These are phyloP conservation scores for Microcebus griseorufus DNA, from an alignment of 2,113 vertebrate genomes.

Conservation along the genomic window DNA sequence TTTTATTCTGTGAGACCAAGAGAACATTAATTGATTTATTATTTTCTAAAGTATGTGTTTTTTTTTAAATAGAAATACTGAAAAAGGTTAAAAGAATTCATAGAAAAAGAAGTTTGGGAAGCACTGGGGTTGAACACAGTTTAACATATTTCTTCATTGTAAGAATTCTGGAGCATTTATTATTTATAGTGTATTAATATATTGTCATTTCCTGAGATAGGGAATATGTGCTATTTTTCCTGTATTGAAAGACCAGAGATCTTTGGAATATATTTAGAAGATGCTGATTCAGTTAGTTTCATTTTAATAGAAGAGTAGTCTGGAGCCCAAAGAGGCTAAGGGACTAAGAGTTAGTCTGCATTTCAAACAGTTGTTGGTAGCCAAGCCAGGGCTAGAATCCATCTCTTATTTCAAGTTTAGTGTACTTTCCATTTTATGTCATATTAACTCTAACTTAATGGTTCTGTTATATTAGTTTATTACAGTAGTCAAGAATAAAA, in stretches of 20 bases:
- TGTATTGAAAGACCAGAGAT: background rate
- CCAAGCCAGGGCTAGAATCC: background rate
- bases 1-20: background rate
- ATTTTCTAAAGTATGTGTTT: background rate
- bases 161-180: background rate
- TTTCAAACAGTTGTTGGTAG: background rate
- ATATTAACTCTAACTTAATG: background rate
- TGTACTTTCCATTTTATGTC: background rate
- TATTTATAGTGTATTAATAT: background rate
- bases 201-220: background rate
- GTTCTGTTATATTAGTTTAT: background rate
- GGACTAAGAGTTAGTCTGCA: background rate
- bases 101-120: background rate
- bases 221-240: background rate
- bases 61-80: background rate
- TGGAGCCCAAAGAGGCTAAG: background rate
- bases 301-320: constrained; percentile 20
- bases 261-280: constrained; percentile 4
- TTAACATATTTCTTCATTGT: background rate
- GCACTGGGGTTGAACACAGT: background rate
- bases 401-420: background rate
- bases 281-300: background rate
- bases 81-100: background rate
- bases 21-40: background rate
- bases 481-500: background rate